Evolutionary conservation across 2,113 vertebrate species (phyloP).

Genomic region (Pollimyrus isidori): DNA sequence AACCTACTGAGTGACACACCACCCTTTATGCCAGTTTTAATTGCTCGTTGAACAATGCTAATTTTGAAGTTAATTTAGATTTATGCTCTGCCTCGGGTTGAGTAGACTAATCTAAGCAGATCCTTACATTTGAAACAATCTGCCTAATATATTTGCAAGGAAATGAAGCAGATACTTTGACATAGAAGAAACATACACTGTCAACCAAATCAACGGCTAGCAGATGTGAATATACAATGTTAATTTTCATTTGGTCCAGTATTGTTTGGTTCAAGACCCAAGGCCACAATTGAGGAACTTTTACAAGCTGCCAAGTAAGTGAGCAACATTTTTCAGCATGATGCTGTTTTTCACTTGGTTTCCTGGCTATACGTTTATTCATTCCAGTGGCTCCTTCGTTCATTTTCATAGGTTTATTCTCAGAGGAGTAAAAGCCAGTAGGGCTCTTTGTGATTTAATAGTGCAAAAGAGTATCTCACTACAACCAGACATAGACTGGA

Average conservation of each 20-base stretch:
- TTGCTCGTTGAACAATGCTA: neutral
- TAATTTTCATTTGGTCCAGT: neutral
- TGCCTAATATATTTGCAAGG: neutral
- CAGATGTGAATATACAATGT: neutral
- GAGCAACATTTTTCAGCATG: neutral
- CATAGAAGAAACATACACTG: neutral
- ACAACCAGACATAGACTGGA: neutral
- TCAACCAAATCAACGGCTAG: neutral
- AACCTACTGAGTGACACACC: neutral
- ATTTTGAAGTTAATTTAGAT: neutral
- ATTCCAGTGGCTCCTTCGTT: neutral
- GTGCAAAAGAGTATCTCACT: neutral
- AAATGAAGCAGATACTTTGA: neutral
- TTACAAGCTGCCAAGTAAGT: neutral
- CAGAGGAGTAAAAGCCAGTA: neutral
- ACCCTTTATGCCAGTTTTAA: neutral
- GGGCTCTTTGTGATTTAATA: neutral
- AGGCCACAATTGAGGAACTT: neutral
- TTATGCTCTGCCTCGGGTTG: neutral
- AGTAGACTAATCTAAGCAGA: neutral
- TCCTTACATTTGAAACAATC: neutral
- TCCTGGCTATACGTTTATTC: neutral
- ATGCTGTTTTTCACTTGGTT: neutral
- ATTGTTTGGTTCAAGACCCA: conserved; percentile 1
- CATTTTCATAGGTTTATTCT: neutral